Percentiles rank a stretch among this genome's conserved stretches.
These are phyloP conservation scores for Caranx ignobilis DNA, from an alignment of 2,113 vertebrate species.

Conservation along the genomic window DNA sequence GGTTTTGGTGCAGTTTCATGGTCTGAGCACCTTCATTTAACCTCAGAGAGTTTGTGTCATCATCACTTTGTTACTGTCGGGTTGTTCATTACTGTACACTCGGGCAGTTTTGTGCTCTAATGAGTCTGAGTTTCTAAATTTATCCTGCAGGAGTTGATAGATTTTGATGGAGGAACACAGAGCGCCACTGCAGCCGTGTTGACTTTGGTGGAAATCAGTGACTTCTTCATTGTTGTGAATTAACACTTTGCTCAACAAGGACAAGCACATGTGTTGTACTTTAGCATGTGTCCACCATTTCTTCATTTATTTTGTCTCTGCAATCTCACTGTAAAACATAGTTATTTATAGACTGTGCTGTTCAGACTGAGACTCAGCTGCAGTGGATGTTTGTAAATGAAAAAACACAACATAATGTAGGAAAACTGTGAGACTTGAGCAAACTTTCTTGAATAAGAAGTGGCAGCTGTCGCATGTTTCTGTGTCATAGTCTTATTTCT, in stretches of 20 bases:
- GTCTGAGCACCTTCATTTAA: neutral
- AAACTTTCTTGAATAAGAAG: neutral
- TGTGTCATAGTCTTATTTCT: neutral
- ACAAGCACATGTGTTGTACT: neutral
- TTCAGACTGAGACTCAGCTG: neutral
- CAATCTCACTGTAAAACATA: neutral
- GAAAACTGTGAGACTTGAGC: neutral
- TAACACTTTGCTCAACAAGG: conserved; percentile 43
- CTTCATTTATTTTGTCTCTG: neutral
- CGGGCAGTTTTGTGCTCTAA: conserved; percentile 39
- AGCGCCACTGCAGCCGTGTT: conserved; percentile 16
- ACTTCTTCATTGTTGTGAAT: conserved; percentile 54
- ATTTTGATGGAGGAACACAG: neutral
- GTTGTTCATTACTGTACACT: conserved; percentile 55
- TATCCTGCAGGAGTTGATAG: neutral
- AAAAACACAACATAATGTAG: too few relatives aligned
- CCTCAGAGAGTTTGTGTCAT: conserved; percentile 17
- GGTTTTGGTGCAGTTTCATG: neutral
- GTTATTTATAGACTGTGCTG: neutral
- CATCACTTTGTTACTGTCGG: conserved; percentile 15
- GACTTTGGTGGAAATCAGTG: conserved; percentile 65
- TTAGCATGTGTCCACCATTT: neutral
- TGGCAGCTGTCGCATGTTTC: too few relatives aligned
- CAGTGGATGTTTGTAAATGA: neutral
- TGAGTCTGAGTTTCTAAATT: conserved; percentile 60